Conservation (phyloP, 1,140 invertebrate genomes). For the Caenorhabditis tropicalis region DNA sequence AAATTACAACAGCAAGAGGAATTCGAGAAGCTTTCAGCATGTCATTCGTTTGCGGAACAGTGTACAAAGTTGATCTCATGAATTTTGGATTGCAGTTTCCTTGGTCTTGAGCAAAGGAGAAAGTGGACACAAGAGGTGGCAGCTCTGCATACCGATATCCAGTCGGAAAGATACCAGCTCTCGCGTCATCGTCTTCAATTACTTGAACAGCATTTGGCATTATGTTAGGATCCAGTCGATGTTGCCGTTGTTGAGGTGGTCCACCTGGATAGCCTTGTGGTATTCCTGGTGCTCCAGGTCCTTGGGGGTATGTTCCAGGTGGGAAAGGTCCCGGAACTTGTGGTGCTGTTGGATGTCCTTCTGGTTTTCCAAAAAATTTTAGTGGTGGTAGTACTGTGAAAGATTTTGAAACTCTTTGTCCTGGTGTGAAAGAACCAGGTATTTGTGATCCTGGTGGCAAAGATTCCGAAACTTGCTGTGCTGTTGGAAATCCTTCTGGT, state of each 20-base stretch:
- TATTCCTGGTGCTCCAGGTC: constrained; percentile 12
- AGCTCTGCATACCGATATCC: constrained; percentile 76
- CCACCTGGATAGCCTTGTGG: constrained; percentile 25
- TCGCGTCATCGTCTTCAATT: constrained; percentile 84
- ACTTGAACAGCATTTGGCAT: constrained; percentile 80
- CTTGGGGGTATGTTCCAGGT: not conserved
- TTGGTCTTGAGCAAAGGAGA: constrained; percentile 89
- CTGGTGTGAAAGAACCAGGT: not conserved
- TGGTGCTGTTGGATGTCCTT: not conserved
- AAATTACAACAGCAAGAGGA: constrained; percentile 89
- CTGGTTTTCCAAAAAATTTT: too few relatives aligned
- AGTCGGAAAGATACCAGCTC: constrained; percentile 80
- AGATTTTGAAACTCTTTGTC: not conserved
- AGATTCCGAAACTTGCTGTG: not conserved
- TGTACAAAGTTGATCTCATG: constrained; percentile 92
- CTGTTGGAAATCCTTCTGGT: too few relatives aligned
- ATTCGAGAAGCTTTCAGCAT: constrained; percentile 92
- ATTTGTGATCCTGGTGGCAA: not conserved
- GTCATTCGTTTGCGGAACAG: constrained; percentile 88
- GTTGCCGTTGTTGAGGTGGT: constrained; percentile 57
- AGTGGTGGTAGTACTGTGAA: too few relatives aligned
- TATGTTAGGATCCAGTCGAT: constrained; percentile 67
- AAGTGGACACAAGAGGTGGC: constrained; percentile 93
- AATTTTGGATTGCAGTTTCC: constrained; percentile 89
- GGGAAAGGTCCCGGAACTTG: not conserved